These are phyloP conservation scores for Drosophila tripunctata DNA, from an alignment of 2,888 invertebrate genomes.

Conservation along the genomic window DNA sequence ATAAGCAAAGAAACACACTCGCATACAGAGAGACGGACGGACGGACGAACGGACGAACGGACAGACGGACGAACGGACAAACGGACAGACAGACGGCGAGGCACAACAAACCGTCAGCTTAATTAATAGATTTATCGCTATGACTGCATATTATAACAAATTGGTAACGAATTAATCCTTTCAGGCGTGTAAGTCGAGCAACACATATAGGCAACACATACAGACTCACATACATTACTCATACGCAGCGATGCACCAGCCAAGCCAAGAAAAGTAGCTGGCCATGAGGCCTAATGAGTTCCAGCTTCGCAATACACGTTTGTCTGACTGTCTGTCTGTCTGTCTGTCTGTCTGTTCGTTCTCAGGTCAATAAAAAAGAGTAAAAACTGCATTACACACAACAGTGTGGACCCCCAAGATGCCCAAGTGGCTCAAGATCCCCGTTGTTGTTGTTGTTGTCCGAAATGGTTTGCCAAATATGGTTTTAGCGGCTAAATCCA, in stretches of 20 bases:
- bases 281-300: slow-evolving; percentile 31
- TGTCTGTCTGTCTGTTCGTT: slow-evolving; percentile 15
- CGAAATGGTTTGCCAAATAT: slow-evolving; percentile 57
- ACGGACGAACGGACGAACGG: too few relatives aligned
- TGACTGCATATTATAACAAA: slow-evolving; percentile 81
- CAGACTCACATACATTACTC: slow-evolving; percentile 53
- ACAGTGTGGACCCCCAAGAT: slow-evolving; percentile 24
- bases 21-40: not conserved
- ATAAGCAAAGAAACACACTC: not conserved
- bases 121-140: slow-evolving; percentile 83
- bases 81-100: too few relatives aligned
- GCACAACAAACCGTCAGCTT: slow-evolving; percentile 75
- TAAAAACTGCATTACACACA: slow-evolving; percentile 72
- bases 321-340: slow-evolving; percentile 17
- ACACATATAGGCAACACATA: slow-evolving; percentile 14
- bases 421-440: slow-evolving; percentile 15
- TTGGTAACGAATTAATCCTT: slow-evolving; percentile 83
- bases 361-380: slow-evolving; percentile 77
- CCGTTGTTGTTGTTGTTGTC: too few relatives aligned
- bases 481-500: slow-evolving; percentile 48
- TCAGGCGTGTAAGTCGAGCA: slow-evolving; percentile 79
- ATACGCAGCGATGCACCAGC: slow-evolving; percentile 60
- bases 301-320: slow-evolving; percentile 16
- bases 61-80: too few relatives aligned
- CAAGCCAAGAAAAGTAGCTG: slow-evolving; percentile 1